phyloP scores from a whole-genome alignment of 2,888 invertebrate genomes.

The Amiota mariae region DNA sequence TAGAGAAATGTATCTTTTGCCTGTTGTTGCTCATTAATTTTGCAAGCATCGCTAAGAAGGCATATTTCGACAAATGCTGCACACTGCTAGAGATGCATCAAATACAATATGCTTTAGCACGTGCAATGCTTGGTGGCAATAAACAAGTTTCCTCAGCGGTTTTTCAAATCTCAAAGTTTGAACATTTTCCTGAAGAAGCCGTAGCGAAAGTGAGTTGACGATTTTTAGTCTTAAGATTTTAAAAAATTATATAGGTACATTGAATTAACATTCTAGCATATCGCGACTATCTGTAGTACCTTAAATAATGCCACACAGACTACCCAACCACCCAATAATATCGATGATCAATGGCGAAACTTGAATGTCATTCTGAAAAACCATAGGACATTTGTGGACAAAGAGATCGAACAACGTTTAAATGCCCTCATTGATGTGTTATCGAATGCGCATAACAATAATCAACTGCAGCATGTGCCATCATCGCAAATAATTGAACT shows the following conservation, averaged over 20 bases:
- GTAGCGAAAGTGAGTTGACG: slow-evolving; percentile 66
- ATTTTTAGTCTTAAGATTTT: background rate
- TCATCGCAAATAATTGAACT: slow-evolving; percentile 71
- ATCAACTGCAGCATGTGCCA: slow-evolving; percentile 67
- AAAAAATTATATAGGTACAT: background rate
- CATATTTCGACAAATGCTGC: slow-evolving; percentile 70
- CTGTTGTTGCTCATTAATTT: slow-evolving; percentile 68
- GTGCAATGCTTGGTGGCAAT: slow-evolving; percentile 64
- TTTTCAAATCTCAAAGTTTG: slow-evolving; percentile 70
- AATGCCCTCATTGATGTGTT: slow-evolving; percentile 65
- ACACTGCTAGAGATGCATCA: slow-evolving; percentile 62
- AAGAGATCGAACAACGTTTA: slow-evolving; percentile 67
- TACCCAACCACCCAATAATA: slow-evolving; percentile 34
- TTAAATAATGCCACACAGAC: background rate
- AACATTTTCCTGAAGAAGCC: slow-evolving; percentile 66
- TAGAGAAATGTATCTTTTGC: slow-evolving; percentile 68
- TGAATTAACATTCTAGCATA: slow-evolving; percentile 49
- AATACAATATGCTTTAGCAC: slow-evolving; percentile 69
- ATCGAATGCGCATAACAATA: slow-evolving; percentile 60
- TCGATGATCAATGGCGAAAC: slow-evolving; percentile 67
- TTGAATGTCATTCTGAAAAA: slow-evolving; percentile 67
- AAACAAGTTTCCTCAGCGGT: slow-evolving; percentile 64
- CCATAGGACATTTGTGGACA: slow-evolving; percentile 67
- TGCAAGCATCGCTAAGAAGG: slow-evolving; percentile 69
- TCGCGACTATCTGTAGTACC: slow-evolving; percentile 51